phyloP scores from a whole-genome alignment of 2,113 vertebrate species.

The Tichodroma muraria region DNA sequence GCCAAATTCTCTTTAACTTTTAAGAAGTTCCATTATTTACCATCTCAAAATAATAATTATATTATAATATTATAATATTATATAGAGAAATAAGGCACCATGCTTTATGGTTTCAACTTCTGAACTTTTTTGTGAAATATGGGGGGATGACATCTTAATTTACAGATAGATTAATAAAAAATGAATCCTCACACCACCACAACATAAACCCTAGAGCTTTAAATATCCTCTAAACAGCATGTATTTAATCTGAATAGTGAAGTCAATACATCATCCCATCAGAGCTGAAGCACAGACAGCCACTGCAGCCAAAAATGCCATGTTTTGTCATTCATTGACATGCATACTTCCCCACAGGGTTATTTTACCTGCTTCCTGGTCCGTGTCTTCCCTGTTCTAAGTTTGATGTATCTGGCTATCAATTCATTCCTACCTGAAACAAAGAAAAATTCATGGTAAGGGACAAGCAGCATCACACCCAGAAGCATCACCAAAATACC shows the following conservation, averaged over 20 bases:
- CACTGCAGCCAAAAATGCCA: constrained; percentile 67
- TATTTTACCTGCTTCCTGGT: constrained; percentile 97
- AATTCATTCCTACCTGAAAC: constrained; percentile 97
- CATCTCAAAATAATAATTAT: neutral
- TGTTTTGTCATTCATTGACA: constrained; percentile 63
- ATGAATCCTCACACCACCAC: neutral
- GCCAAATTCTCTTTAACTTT: neutral
- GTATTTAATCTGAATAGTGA: constrained; percentile 35
- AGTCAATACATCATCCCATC: constrained; percentile 53
- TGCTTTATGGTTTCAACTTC: neutral
- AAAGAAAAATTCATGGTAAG: constrained; percentile 67
- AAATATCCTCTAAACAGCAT: constrained; percentile 21
- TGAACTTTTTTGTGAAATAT: neutral
- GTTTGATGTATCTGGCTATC: constrained; percentile 99
- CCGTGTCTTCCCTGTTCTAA: constrained; percentile 97
- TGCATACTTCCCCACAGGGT: constrained; percentile 53
- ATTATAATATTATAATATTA: neutral
- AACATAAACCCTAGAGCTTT: neutral
- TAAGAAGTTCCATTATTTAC: constrained; percentile 4
- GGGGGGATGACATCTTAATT: neutral
- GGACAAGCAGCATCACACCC: neutral
- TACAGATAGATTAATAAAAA: neutral
- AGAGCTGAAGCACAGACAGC: constrained; percentile 74
- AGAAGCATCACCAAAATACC: neutral
- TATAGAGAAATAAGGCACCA: neutral